A percentile compares a stretch with the other conserved stretches of the same genome.
These are phyloP conservation scores for Molanna angustata DNA, from an alignment of 2,888 invertebrate species.

Conservation along the genomic window DNA sequence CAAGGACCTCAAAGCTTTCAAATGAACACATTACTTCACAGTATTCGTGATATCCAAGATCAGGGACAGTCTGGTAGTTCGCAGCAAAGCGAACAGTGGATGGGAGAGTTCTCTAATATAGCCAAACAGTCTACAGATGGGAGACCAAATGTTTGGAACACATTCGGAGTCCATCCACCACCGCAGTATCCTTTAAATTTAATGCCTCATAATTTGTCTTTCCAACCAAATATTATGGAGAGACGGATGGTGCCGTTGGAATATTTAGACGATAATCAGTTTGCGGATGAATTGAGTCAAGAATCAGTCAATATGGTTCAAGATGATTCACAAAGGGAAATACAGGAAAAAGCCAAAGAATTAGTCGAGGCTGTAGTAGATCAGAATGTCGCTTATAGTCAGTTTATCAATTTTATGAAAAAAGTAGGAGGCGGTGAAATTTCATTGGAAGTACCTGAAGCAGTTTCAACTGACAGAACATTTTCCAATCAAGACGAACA, in stretches of 20 bases:
- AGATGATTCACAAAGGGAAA: constrained; percentile 40
- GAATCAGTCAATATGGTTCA: constrained; percentile 29
- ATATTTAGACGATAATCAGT: constrained; percentile 44
- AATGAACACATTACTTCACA: constrained; percentile 82
- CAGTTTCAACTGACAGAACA: constrained; percentile 40
- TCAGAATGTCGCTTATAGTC: constrained; percentile 69
- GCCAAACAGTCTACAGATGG: constrained; percentile 27
- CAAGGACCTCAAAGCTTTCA: constrained; percentile 71
- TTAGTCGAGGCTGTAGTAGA: constrained; percentile 59
- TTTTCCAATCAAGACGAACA: constrained; percentile 44
- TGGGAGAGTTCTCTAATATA: constrained; percentile 51
- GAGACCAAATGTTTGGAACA: constrained; percentile 36
- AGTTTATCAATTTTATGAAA: constrained; percentile 84
- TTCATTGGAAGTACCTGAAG: constrained; percentile 51
- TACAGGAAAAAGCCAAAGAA: constrained; percentile 57
- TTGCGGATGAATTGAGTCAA: constrained; percentile 36
- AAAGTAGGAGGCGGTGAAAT: constrained; percentile 68
- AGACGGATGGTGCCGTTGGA: constrained; percentile 44
- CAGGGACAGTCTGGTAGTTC: constrained; percentile 39
- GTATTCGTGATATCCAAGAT: constrained; percentile 73
- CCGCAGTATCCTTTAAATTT: constrained; percentile 20
- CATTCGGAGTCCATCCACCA: constrained; percentile 36
- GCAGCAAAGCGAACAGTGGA: constrained; percentile 52
- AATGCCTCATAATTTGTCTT: constrained; percentile 16
- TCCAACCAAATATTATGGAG: constrained; percentile 25